Evolutionary conservation across 2,888 invertebrate genomes (phyloP), one percentile per base, ranked within the genome.

Genomic region (Mantis religiosa): DNA sequence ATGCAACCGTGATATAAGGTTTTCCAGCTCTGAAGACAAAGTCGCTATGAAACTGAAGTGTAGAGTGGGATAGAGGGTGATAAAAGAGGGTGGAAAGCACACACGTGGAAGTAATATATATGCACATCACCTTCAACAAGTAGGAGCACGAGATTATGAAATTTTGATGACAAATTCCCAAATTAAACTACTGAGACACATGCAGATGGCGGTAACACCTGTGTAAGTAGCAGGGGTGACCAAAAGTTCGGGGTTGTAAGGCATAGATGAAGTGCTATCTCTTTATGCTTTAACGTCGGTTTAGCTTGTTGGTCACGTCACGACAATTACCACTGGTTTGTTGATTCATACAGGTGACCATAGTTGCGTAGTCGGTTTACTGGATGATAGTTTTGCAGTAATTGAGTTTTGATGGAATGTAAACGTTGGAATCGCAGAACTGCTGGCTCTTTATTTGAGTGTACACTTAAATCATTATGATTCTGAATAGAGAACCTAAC

Each of bases 111-210:
- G 87, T 85, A 87, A 82, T 85, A 88, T 87, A 71, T 71, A 71
- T 15, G 54, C 84, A 85, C 88, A 88, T 81, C 83, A 88, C 88
- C 87, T 82, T 34, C 83, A 85, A 25, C 41, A n/a, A 82, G 34
- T 87, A 87, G 85, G 88, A 89, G 87, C 82, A 82, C 82, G 87
- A 87, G 89, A 90, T 90, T 89, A 90, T 90, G 90, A 90, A 90
- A 90, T 89, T 90, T 90, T 90, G 90, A 90, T 90, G 90, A 90
- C 90, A 90, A 90, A 90, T 90, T 90, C 88, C 89, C 90, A 89
- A 90, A 90, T 90, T 90, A 90, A 90, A 89, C 89, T 85, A 82
- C 82, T 82, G 71, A 85, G 90, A 90, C 89, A 90, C 88, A 83
- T 89, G 89, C 54, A 25, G 54, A 71, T 71, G 54, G 54, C 54